Percentiles rank a stretch among this genome's conserved stretches.
Conservation (phyloP, 2,113 vertebrate genomes). For the Plecturocebus donacophilus region DNA sequence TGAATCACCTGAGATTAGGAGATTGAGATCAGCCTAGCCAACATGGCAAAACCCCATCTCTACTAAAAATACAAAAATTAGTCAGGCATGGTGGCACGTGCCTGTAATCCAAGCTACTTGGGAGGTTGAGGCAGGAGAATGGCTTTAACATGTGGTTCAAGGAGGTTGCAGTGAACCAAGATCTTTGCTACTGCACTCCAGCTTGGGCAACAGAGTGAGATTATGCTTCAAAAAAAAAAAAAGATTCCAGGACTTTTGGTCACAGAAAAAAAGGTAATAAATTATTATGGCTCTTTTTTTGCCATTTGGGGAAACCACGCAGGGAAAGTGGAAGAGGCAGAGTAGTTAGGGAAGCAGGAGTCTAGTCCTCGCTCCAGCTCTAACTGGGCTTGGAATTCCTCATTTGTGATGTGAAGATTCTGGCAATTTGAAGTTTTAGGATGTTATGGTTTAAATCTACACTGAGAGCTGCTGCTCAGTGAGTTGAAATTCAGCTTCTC, state of each 20-base stretch:
- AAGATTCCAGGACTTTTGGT: neutral
- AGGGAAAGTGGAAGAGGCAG: neutral
- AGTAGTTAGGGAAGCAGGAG: neutral
- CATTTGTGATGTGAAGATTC: neutral
- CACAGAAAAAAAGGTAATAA: neutral
- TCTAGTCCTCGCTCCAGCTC: neutral
- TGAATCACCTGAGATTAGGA: too few relatives aligned
- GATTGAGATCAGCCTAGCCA: too few relatives aligned
- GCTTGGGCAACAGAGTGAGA: too few relatives aligned
- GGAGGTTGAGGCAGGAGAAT: too few relatives aligned
- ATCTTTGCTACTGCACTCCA: too few relatives aligned
- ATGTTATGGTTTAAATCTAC: neutral
- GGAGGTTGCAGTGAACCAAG: too few relatives aligned
- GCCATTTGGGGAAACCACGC: neutral
- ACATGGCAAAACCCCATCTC: too few relatives aligned
- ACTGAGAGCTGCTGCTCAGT: neutral
- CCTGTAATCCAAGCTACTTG: too few relatives aligned
- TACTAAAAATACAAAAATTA: too few relatives aligned
- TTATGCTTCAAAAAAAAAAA: too few relatives aligned
- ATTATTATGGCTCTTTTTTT: neutral
- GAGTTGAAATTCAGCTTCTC: neutral
- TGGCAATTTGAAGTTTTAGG: neutral
- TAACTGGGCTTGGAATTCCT: neutral
- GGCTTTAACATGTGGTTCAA: accelerated
- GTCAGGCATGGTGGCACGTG: too few relatives aligned